Evolutionary conservation across 2,797 vertebrate species (phyloP).

Genomic region (Enteromius trimaculatus): DNA sequence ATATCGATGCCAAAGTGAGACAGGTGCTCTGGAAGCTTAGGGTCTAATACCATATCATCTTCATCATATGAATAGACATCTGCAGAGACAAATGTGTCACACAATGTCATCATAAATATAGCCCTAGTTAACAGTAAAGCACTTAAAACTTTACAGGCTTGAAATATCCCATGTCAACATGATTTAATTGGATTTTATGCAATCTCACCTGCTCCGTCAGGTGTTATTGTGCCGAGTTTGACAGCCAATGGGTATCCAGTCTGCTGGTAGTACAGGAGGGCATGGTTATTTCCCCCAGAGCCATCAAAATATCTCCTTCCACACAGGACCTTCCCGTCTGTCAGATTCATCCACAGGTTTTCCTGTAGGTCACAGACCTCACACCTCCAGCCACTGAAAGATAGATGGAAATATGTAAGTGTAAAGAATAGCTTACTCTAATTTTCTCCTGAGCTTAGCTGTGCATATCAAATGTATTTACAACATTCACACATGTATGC

Average conservation of each 20-base stretch:
- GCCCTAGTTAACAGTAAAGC: not conserved
- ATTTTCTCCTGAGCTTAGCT: not conserved
- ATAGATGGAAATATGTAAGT: not conserved
- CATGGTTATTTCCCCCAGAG: conserved; percentile 96
- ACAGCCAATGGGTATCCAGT: conserved; percentile 93
- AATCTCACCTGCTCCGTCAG: conserved; percentile 89
- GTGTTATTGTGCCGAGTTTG: conserved; percentile 98
- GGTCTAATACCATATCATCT: conserved; percentile 97
- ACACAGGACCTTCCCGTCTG: conserved; percentile 92
- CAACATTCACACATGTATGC: not conserved
- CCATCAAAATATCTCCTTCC: conserved; percentile 97
- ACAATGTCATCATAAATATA: not conserved
- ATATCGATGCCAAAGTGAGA: conserved; percentile 97
- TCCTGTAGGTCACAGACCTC: conserved; percentile 95
- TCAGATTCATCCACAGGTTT: conserved; percentile 98
- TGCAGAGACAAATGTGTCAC: conserved; percentile 50
- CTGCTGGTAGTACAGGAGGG: conserved; percentile 91
- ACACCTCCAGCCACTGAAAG: conserved; percentile 91
- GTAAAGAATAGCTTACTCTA: not conserved
- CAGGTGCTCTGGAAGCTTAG: conserved; percentile 93
- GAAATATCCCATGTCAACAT: not conserved
- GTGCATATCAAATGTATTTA: not conserved
- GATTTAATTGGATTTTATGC: not conserved
- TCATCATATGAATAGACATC: conserved; percentile 98
- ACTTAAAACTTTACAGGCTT: not conserved